Conservation (phyloP, 2,797 vertebrate genomes). For the Pantherophis alleghaniensis region DNA sequence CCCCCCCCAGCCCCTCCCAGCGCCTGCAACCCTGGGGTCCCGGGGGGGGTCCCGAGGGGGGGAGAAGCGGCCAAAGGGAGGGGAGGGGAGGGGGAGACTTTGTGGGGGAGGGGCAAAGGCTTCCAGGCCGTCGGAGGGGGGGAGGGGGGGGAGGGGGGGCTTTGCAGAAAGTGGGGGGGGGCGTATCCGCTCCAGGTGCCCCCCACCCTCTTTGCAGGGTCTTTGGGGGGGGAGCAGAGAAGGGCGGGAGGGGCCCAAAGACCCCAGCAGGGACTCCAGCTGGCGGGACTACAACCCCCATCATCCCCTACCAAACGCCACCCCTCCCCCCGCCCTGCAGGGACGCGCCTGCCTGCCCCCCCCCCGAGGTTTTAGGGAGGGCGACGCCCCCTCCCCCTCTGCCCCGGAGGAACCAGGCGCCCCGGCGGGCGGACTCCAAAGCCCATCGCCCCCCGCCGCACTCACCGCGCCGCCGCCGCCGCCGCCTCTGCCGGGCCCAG, state of each 20-base stretch:
- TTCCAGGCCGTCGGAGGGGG: not conserved
- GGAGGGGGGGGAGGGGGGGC: not conserved
- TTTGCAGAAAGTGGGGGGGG: not conserved
- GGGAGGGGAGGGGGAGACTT: not conserved
- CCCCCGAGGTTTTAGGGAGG: not conserved
- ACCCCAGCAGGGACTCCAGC: not conserved
- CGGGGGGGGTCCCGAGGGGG: not conserved
- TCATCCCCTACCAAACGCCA: not conserved
- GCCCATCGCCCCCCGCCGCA: not conserved
- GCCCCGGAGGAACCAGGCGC: not conserved
- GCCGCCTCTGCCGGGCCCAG: not conserved
- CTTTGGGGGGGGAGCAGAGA: too few relatives aligned
- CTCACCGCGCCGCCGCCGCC: not conserved
- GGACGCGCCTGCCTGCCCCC: not conserved
- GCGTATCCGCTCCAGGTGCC: not conserved
- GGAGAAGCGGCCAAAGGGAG: not conserved
- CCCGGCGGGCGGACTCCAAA: not conserved
- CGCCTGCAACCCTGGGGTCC: not conserved
- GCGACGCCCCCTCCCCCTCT: not conserved
- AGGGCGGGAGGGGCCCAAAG: not conserved
- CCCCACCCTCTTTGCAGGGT: not conserved
- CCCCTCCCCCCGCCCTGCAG: not conserved
- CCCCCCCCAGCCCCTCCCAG: not conserved
- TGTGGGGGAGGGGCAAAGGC: not conserved
- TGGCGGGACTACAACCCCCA: not conserved